Evolutionary conservation across 2,888 invertebrate species (phyloP), one percentile per base, ranked within the genome.

Genomic region (Meloe dianella): DNA sequence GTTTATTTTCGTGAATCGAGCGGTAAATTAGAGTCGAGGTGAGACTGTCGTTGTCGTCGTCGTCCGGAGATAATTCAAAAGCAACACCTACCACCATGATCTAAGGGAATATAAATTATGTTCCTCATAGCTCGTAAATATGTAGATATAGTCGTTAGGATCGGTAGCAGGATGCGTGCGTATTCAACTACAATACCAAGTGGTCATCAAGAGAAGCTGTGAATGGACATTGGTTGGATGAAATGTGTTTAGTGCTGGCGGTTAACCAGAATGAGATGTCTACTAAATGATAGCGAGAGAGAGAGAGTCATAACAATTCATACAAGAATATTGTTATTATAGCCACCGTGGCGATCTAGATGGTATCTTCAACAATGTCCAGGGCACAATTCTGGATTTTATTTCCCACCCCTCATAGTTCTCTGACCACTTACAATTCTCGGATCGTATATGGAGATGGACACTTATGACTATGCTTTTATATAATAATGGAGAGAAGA

Each of bases 361-460:
- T 82, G 74, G 77, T 81, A 81, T 81, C 81, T 80, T 65, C 65
- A 61, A 67, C 68, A 74, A 72, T 71, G 77, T 78, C 75, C 54
- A 77, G 78, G 79, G 78, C 77, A 77, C 79, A 80, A 81, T 80
- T 81, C 73, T 75, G 77, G 77, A 79, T 77, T 81, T 82, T 80
- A 81, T 79, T 77, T 68, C 68, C 65, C 71, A 73, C 54, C 54
- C 54, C 54, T 24, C 24, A 24, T 63, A 58, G 70, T 74, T 74
- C 73, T 75, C 75, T 77, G 78, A 76, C 78, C 78, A 75, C 76
- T 78, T 78, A 78, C 79, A 76, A 78, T 79, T 79, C 78, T 77
- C 77, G 78, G 75, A 76, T 78, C 78, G 78, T 78, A 78, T 69
- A 78, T 78, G 77, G 78, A 77, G 76, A 78, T 78, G 75, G 76